Base-by-base conservation (phyloP, 2,797 vertebrate genomes). In the Rousettus madagascariensis region DNA sequence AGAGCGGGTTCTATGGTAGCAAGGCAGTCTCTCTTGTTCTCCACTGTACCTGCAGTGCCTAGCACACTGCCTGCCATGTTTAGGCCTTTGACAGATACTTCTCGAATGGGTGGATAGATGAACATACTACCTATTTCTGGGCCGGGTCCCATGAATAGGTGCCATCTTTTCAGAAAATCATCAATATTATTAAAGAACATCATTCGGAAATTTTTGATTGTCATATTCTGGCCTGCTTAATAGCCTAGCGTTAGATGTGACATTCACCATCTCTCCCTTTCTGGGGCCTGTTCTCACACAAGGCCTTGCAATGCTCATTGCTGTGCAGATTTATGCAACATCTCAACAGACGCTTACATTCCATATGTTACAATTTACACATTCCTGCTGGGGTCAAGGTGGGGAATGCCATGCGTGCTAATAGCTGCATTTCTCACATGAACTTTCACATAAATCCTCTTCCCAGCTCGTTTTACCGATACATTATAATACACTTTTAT, bases 341-440 rank as follows among this genome's bases (percentile, higher is more conserved):
- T 93, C 74, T 95, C 91, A 51, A 59, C 78, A 53, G 86, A 77
- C 8, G 59, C 94, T 95, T 93, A 92, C 95, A 95, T 96, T 96
- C 97, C 97, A 51, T 74, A 97, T 41, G 86, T 46, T 95, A 93
- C 88, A 92, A 95, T 93, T 97, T 96, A 95, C 92, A 91, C 95
- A 96, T 96, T 97, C 97, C 89, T 96, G 77, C 93, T 22, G 71
- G 78, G 97, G 96, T 95, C 96, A 93, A 91, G 93, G 97, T 94
- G 72, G 95, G 69, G 94, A 95, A 90, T 74, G 96, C 96, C 96
- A 96, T 69, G 79, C 11, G 0, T 26, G 65, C 86, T 94, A 89
- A 96, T 91, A 85, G 96, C 96, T 94, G 80, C 49, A 26, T 95
- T 96, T 93, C 95, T 96, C 85, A 61, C 24, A 4, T 90, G 92